Conservation (phyloP, 2,888 invertebrate genomes). For the Cataglyphis altisquamis region DNA sequence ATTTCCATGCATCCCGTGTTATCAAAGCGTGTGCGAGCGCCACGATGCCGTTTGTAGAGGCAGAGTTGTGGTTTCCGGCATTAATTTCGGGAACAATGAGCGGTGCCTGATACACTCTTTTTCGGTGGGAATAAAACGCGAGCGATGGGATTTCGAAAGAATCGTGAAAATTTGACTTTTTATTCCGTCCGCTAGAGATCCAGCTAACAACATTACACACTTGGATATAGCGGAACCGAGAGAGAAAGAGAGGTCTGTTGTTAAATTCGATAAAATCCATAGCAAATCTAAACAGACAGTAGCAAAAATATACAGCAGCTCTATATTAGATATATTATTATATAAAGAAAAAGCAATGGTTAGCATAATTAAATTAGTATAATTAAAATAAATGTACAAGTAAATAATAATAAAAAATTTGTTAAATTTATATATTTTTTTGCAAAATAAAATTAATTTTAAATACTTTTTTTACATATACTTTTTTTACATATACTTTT, state of each 20-base stretch:
- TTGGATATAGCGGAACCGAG: neutral
- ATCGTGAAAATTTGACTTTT: slow-evolving; percentile 14
- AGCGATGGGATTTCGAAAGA: slow-evolving; percentile 14
- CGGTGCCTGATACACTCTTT: slow-evolving; percentile 44
- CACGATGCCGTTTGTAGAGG: slow-evolving; percentile 40
- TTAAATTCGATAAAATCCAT: slow-evolving; percentile 2
- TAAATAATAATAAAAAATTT: neutral
- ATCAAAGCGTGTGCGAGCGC: slow-evolving; percentile 61
- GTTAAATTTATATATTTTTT: neutral
- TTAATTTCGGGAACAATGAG: slow-evolving; percentile 62
- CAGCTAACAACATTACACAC: slow-evolving; percentile 2
- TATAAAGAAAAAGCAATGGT: neutral
- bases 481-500: neutral
- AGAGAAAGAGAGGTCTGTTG: neutral
- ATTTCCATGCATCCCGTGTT: slow-evolving; percentile 65
- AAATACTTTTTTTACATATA: neutral
- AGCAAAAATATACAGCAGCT: neutral
- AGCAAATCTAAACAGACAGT: neutral
- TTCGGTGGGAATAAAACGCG: neutral
- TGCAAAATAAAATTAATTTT: neutral
- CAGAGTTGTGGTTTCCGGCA: slow-evolving; percentile 53
- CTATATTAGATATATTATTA: neutral
- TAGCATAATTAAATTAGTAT: neutral
- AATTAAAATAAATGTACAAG: neutral
- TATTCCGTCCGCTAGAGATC: slow-evolving; percentile 5